These are phyloP conservation scores for Phoxinus phoxinus DNA, from an alignment of 2,113 vertebrate genomes.

Conservation along the genomic window DNA sequence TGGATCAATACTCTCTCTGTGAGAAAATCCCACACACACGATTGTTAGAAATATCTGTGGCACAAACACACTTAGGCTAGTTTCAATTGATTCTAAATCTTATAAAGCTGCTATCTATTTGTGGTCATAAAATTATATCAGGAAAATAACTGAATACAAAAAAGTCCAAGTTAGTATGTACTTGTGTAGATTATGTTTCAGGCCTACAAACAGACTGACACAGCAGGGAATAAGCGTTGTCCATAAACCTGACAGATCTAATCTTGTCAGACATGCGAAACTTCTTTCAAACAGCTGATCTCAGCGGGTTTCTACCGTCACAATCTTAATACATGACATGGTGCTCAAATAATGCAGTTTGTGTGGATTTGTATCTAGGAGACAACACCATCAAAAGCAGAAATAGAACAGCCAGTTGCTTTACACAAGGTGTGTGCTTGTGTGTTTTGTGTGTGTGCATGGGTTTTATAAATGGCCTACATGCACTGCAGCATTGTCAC, in stretches of 20 bases:
- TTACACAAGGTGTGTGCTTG: conserved; percentile 17
- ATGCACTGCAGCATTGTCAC: conserved; percentile 30
- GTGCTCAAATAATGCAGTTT: conserved; percentile 29
- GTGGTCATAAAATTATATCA: no score
- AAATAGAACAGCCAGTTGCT: conserved; percentile 49
- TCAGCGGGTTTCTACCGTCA: conserved; percentile 19
- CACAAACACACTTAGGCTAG: background rate
- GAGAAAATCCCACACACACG: no score
- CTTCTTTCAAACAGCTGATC: conserved; percentile 8
- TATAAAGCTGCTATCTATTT: no score
- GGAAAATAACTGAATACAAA: no score
- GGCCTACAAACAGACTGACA: background rate
- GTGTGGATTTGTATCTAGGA: conserved; percentile 29
- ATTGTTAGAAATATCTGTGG: background rate
- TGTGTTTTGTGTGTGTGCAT: conserved; percentile 24
- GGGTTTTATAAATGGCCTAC: conserved; percentile 45
- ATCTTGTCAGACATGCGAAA: conserved; percentile 14
- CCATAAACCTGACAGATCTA: conserved; percentile 4
- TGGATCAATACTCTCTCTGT: conserved; percentile 7
- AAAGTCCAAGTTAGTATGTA: background rate
- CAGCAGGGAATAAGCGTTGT: background rate
- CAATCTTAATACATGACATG: conserved; percentile 8
- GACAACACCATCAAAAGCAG: conserved; percentile 29
- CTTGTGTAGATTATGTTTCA: background rate
- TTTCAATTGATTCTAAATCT: background rate